Conservation (phyloP, 2,888 invertebrate genomes). For the Folsomia candida region DNA sequence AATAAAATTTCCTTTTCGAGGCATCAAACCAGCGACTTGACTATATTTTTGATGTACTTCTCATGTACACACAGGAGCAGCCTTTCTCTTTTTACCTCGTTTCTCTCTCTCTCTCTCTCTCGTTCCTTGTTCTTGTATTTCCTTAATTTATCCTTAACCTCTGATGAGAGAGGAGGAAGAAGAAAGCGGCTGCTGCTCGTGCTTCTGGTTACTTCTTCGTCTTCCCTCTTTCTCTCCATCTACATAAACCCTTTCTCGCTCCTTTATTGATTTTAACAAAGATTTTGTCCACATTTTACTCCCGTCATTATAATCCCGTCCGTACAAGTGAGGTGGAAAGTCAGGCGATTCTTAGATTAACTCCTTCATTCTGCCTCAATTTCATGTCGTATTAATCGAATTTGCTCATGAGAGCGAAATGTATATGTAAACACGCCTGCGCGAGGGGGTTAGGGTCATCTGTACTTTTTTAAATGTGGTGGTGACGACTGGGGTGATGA, state of each 20-base stretch:
- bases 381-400: not conserved
- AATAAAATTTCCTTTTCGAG: constrained; percentile 35
- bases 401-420: not conserved
- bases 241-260: not conserved
- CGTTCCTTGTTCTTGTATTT: not conserved
- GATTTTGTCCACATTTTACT: not conserved
- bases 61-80: constrained; percentile 13
- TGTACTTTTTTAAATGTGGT: not conserved
- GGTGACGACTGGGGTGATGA: not conserved
- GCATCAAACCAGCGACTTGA: constrained; percentile 32
- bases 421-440: not conserved
- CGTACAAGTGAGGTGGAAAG: not conserved
- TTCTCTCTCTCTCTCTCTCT: not conserved
- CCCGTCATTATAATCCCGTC: not conserved
- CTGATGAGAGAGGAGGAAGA: too few species aligned
- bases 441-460: not conserved
- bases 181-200: not conserved
- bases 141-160: constrained; percentile 1
- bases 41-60: constrained; percentile 43
- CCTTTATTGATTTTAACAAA: not conserved
- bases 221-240: too few species aligned
- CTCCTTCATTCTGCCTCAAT: not conserved
- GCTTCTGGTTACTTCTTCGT: not conserved
- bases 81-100: not conserved
- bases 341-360: not conserved